A percentile compares a stretch with the other conserved stretches of the same genome.
Conservation (phyloP, 2,888 invertebrate genomes). For the Drosophila ezoana region DNA sequence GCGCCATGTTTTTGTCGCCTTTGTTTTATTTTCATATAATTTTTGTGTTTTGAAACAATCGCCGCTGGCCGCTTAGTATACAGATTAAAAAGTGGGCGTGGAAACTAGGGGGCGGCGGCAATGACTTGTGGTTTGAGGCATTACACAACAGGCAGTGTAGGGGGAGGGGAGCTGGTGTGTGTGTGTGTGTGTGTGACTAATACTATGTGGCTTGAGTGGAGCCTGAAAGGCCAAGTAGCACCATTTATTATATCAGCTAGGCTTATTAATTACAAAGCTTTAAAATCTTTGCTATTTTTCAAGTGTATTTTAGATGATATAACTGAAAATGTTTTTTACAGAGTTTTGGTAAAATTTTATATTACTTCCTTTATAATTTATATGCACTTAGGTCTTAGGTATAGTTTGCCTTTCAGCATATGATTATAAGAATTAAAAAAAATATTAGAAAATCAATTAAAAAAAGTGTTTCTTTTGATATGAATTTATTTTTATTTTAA, state of each 20-base stretch:
- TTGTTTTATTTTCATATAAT: constrained; percentile 39
- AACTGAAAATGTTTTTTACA: too few relatives aligned
- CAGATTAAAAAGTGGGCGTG: constrained; percentile 46
- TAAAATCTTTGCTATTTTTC: neutral
- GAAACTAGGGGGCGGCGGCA: neutral
- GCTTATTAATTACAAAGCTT: neutral
- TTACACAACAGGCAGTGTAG: neutral
- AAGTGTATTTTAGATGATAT: too few relatives aligned
- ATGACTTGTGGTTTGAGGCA: constrained; percentile 40
- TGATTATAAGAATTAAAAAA: too few relatives aligned
- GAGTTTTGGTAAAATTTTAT: too few relatives aligned
- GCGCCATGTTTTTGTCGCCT: constrained; percentile 49
- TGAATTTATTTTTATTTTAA: too few relatives aligned
- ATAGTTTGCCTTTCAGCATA: too few relatives aligned
- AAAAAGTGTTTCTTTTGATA: too few relatives aligned
- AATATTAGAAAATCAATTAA: too few relatives aligned
- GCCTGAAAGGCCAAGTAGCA: neutral
- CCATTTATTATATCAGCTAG: constrained; percentile 15
- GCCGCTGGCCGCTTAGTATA: constrained; percentile 40
- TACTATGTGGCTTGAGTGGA: constrained; percentile 1
- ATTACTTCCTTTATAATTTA: too few relatives aligned
- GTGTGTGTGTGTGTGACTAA: constrained; percentile 10
- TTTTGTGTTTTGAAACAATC: constrained; percentile 42
- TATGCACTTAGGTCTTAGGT: too few relatives aligned
- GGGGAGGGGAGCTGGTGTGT: too few relatives aligned